phyloP scores from a whole-genome alignment of 2,113 vertebrate species.

The Peromyscus leucopus region DNA sequence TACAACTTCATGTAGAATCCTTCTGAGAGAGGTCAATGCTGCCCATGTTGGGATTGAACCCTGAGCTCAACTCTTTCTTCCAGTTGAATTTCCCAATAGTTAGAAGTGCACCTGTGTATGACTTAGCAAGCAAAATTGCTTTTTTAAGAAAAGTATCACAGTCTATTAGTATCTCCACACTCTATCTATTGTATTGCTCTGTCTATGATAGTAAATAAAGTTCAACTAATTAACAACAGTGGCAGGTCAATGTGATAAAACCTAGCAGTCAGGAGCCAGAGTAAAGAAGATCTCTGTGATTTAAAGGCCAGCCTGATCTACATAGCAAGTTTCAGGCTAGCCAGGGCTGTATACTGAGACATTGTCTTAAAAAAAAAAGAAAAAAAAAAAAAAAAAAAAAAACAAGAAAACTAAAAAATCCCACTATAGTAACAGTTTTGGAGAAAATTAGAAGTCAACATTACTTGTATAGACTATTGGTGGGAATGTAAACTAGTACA shows the following conservation, averaged over 20 bases:
- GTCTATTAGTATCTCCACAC: background rate
- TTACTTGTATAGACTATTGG: background rate
- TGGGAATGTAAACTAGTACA: background rate
- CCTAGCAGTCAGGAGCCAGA: background rate
- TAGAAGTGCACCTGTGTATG: fast-evolving
- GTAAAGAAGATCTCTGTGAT: background rate
- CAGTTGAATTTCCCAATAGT: background rate
- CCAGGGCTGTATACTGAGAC: background rate
- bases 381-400: no score
- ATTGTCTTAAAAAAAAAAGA: background rate
- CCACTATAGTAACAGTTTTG: background rate
- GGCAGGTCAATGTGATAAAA: background rate
- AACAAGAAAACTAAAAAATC: background rate
- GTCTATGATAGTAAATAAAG: background rate
- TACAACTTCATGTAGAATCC: background rate
- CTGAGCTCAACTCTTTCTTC: background rate
- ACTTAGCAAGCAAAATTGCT: background rate
- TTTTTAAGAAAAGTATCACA: background rate
- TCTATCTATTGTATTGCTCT: background rate
- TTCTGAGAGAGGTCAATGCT: background rate
- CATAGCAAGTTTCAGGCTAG: background rate
- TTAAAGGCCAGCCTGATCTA: background rate
- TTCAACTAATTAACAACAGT: background rate
- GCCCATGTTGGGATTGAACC: background rate
- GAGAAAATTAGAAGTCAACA: background rate